These are phyloP conservation scores for Hozukius guyotensis DNA, from an alignment of 2,797 vertebrate genomes.

Conservation along the genomic window DNA sequence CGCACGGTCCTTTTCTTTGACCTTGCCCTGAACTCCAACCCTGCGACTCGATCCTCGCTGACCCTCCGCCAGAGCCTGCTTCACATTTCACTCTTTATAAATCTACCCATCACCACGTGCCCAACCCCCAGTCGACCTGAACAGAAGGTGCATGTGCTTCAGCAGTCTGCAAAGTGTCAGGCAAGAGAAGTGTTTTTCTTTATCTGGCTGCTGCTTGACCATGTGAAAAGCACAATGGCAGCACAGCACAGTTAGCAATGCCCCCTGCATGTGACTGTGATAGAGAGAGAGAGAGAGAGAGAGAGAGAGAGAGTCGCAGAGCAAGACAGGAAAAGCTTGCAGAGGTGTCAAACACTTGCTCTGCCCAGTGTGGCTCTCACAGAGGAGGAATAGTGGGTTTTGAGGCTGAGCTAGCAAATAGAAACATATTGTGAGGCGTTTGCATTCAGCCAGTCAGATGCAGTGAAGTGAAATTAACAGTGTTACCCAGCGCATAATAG, in stretches of 20 bases:
- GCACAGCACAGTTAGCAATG: not conserved
- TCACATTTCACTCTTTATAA: slow-evolving; percentile 77
- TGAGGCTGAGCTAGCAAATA: slow-evolving; percentile 41
- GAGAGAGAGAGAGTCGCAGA: not conserved
- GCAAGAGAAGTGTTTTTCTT: slow-evolving; percentile 22
- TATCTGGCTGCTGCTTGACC: slow-evolving; percentile 16
- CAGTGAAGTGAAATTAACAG: slow-evolving; percentile 74
- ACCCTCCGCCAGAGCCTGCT: slow-evolving; percentile 49
- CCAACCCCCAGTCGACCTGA: slow-evolving; percentile 35
- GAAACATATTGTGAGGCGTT: slow-evolving; percentile 63
- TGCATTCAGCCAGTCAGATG: slow-evolving; percentile 66
- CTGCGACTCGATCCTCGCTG: slow-evolving; percentile 44
- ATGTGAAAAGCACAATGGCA: slow-evolving; percentile 34
- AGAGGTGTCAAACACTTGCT: slow-evolving; percentile 55
- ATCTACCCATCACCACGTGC: slow-evolving; percentile 60
- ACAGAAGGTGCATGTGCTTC: slow-evolving; percentile 25
- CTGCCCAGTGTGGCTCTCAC: slow-evolving; percentile 1
- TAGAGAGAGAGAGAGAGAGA: slow-evolving; percentile 7
- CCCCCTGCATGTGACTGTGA: slow-evolving; percentile 26
- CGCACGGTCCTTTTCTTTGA: slow-evolving; percentile 42
- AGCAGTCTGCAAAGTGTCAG: slow-evolving; percentile 19
- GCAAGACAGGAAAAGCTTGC: slow-evolving; percentile 17
- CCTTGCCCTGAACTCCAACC: slow-evolving; percentile 75
- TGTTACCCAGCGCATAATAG: slow-evolving; percentile 61
- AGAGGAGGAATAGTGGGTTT: slow-evolving; percentile 31